phyloP scores from a whole-genome alignment of 2,888 invertebrate species.

The Archaeoteleia sp. region DNA sequence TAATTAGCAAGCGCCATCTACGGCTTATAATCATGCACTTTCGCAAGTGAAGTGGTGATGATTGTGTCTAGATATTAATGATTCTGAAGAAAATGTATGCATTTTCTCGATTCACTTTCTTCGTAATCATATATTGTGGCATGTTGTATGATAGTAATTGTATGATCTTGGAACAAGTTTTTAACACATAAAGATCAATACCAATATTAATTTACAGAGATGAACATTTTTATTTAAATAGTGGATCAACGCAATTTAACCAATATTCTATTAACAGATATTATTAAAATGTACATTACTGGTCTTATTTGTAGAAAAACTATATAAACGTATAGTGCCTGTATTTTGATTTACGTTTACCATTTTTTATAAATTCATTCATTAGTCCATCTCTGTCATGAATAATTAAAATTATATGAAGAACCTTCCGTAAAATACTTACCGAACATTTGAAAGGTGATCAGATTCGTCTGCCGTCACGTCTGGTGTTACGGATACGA shows the following conservation, averaged over 20 bases:
- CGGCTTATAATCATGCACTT: conserved; percentile 34
- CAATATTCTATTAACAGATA: background rate
- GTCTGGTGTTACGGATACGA: conserved; percentile 74
- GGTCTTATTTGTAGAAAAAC: background rate
- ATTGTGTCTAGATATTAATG: background rate
- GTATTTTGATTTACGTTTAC: too few relatives aligned
- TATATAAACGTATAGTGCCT: conserved; percentile 30
- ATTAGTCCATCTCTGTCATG: too few relatives aligned
- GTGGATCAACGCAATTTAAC: too few relatives aligned
- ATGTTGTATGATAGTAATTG: background rate
- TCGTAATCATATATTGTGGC: background rate
- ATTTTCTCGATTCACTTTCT: background rate
- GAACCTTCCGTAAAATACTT: conserved; percentile 54
- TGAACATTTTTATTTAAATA: conserved; percentile 13
- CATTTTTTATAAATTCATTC: too few relatives aligned
- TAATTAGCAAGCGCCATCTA: conserved; percentile 42
- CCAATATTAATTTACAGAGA: conserved; percentile 18
- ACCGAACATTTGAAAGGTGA: conserved; percentile 90
- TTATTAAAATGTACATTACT: background rate
- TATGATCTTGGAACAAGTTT: conserved; percentile 1
- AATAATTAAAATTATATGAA: too few relatives aligned
- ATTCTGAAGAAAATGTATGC: background rate
- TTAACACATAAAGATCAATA: conserved; percentile 4
- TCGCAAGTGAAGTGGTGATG: conserved; percentile 18
- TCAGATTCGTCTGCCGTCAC: conserved; percentile 93